A percentile compares a stretch with the other conserved stretches of the same genome.
Conservation (phyloP, 2,888 invertebrate species). For the Drosophila peninsularis region DNA sequence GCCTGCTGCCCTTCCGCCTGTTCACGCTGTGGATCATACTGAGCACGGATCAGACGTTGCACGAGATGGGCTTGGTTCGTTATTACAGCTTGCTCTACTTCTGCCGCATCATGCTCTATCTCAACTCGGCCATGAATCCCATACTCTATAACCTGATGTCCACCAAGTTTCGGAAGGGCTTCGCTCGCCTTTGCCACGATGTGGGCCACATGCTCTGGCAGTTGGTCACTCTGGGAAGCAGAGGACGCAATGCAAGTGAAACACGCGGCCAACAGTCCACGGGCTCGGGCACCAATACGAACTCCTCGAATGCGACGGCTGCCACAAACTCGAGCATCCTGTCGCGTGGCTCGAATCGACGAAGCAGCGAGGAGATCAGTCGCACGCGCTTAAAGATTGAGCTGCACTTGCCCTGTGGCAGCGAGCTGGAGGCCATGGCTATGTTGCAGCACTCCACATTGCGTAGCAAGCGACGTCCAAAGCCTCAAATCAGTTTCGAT, state of each 20-base stretch:
- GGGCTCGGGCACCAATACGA: slow-evolving; percentile 85
- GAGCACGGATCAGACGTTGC: slow-evolving; percentile 89
- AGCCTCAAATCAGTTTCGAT: slow-evolving; percentile 83
- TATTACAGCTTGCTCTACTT: slow-evolving; percentile 94
- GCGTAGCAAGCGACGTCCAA: slow-evolving; percentile 52
- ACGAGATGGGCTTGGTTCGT: slow-evolving; percentile 89
- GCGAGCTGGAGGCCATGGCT: slow-evolving; percentile 78
- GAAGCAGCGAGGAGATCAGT: slow-evolving; percentile 85
- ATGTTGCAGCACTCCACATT: slow-evolving; percentile 71
- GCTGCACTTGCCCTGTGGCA: slow-evolving; percentile 74
- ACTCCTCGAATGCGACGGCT: slow-evolving; percentile 85
- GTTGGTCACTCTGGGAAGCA: slow-evolving; percentile 61
- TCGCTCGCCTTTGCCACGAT: slow-evolving; percentile 87
- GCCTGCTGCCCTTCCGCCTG: slow-evolving; percentile 93
- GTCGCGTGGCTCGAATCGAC: slow-evolving; percentile 87
- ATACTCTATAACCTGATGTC: slow-evolving; percentile 97
- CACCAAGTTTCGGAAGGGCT: slow-evolving; percentile 94
- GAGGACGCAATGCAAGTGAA: slow-evolving; percentile 22
- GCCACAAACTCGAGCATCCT: slow-evolving; percentile 86
- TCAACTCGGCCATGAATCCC: slow-evolving; percentile 96
- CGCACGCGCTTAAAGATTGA: slow-evolving; percentile 74
- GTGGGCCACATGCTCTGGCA: slow-evolving; percentile 48
- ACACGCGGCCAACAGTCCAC: slow-evolving; percentile 72
- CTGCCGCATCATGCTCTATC: slow-evolving; percentile 93
- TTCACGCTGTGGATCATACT: slow-evolving; percentile 93